Evolutionary conservation across 2,888 invertebrate genomes (phyloP).

Genomic region (Papilio protenor): DNA sequence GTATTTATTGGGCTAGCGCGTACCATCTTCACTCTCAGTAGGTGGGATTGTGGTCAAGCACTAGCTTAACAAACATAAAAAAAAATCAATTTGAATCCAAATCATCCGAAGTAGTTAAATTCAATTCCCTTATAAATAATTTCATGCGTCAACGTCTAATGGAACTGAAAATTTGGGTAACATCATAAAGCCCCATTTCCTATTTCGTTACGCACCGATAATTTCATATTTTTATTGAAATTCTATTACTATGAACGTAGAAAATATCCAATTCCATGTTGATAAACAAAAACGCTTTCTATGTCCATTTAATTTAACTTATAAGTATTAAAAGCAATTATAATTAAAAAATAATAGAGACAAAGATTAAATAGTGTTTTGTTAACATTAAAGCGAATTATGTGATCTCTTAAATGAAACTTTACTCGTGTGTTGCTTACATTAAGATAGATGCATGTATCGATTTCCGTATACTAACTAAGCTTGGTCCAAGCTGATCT

Average conservation of each 20-base stretch:
- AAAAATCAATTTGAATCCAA: background rate
- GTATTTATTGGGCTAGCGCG: too few relatives aligned
- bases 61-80: too few relatives aligned
- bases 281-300: background rate
- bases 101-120: slow-evolving; percentile 13
- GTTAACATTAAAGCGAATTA: background rate
- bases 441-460: slow-evolving; percentile 8
- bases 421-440: background rate
- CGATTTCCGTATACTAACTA: background rate
- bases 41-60: too few relatives aligned
- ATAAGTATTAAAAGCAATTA: too few relatives aligned
- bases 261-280: background rate
- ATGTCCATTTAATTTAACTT: too few relatives aligned
- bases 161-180: slow-evolving; percentile 23
- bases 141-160: slow-evolving; percentile 2
- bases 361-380: too few relatives aligned
- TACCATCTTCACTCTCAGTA: too few relatives aligned
- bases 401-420: background rate
- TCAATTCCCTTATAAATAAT: slow-evolving; percentile 15
- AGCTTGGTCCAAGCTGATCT: background rate
- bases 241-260: background rate
- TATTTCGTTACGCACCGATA: slow-evolving; percentile 25
- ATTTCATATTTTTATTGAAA: slow-evolving; percentile 14
- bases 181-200: slow-evolving; percentile 24
- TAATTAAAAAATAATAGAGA: too few relatives aligned